Evolutionary conservation across 2,888 invertebrate genomes (phyloP).

Genomic region (Tortricodes alternella): DNA sequence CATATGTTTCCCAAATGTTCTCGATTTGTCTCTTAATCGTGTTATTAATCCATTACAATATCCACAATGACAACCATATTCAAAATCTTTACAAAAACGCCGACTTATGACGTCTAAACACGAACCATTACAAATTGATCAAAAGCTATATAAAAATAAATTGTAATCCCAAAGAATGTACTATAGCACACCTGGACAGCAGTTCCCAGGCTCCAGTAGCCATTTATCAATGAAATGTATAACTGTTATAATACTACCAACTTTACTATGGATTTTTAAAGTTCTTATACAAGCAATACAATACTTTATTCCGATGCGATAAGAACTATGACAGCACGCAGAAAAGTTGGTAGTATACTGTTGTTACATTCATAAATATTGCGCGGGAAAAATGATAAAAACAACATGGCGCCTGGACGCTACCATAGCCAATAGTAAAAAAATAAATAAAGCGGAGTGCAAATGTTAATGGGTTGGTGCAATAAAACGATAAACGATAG

Average conservation of each 20-base stretch:
- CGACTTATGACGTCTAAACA: constrained; percentile 13
- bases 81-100: not conserved
- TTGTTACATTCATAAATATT: constrained; percentile 52
- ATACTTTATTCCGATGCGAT: too few relatives aligned
- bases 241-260: too few relatives aligned
- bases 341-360: too few relatives aligned
- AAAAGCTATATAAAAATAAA: constrained; percentile 14
- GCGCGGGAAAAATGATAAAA: constrained; percentile 46
- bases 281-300: too few relatives aligned
- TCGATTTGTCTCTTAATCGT: too few relatives aligned
- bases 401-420: constrained; percentile 46
- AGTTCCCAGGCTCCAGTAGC: constrained; percentile 25
- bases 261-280: too few relatives aligned
- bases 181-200: constrained; percentile 25
- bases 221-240: constrained; percentile 55
- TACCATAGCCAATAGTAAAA: constrained; percentile 9
- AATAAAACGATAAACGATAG: too few relatives aligned
- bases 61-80: not conserved
- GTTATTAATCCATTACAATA: too few relatives aligned
- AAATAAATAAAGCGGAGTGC: too few relatives aligned
- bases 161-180: constrained; percentile 25
- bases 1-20: too few relatives aligned
- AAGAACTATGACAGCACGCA: too few relatives aligned
- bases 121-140: constrained; percentile 3
- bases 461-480: too few relatives aligned